These are phyloP conservation scores for Rhodinocichla rosea DNA, from an alignment of 2,113 vertebrate species.

Conservation along the genomic window DNA sequence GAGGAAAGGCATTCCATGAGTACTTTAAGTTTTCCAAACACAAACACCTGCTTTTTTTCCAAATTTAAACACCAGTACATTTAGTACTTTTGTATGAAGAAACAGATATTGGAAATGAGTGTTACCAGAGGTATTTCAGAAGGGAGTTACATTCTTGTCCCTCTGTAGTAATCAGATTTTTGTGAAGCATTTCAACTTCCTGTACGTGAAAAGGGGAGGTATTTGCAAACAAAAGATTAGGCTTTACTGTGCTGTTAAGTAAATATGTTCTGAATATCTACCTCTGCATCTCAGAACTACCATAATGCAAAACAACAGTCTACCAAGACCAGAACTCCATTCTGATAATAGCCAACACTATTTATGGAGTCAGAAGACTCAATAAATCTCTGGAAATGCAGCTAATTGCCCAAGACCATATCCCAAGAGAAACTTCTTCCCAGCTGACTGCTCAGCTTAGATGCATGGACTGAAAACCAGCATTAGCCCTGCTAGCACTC, in stretches of 20 bases:
- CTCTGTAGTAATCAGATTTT: background rate
- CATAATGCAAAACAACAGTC: background rate
- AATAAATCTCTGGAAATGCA: background rate
- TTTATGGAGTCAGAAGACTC: background rate
- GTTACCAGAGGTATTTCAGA: background rate
- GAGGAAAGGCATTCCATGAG: background rate
- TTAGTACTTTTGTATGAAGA: background rate
- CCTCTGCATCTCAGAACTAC: background rate
- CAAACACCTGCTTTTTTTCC: background rate
- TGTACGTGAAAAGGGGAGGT: background rate
- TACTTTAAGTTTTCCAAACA: background rate
- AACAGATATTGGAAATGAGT: background rate
- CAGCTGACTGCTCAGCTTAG: background rate
- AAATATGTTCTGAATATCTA: background rate
- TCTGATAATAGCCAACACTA: background rate
- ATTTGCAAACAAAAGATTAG: background rate
- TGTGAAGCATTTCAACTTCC: background rate
- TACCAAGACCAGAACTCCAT: background rate
- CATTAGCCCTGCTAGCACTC: background rate
- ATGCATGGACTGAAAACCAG: background rate
- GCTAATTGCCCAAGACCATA: background rate
- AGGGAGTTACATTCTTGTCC: background rate
- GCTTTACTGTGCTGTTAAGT: background rate
- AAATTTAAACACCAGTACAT: background rate
- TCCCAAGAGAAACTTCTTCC: background rate